These are phyloP conservation scores for Eleutherodactylus coqui DNA, from an alignment of 2,797 vertebrate genomes.

Conservation along the genomic window DNA sequence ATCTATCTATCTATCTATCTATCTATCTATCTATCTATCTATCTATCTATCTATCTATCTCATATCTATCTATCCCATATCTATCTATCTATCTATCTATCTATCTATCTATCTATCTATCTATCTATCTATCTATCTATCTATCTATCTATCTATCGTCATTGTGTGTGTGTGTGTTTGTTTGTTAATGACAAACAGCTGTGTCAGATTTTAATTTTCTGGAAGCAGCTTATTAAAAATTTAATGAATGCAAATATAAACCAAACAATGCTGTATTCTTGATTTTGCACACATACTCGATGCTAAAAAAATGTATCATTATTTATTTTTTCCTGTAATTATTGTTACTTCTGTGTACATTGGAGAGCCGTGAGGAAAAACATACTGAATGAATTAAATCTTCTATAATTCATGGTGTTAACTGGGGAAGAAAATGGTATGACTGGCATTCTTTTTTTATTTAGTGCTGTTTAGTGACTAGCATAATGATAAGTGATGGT, in stretches of 20 bases:
- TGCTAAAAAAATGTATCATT: neutral
- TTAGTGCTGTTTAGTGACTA: conserved; percentile 80
- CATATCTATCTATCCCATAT: too few relatives aligned
- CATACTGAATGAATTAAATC: conserved; percentile 63
- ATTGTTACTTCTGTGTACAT: conserved; percentile 23
- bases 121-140: neutral
- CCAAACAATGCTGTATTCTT: neutral
- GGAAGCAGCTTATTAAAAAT: neutral
- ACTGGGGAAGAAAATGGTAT: conserved; percentile 64
- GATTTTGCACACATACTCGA: neutral
- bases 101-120: neutral
- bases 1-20: neutral
- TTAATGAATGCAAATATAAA: conserved; percentile 10
- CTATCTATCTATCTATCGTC: neutral
- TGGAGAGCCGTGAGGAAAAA: conserved; percentile 30
- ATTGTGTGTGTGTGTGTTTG: neutral
- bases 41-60: neutral
- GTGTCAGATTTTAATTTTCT: neutral
- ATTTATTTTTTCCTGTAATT: conserved; percentile 45
- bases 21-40: neutral
- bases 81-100: neutral
- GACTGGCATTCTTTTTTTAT: conserved; percentile 72
- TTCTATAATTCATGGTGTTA: conserved; percentile 69
- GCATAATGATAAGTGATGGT: conserved; percentile 76
- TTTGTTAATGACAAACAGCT: neutral